A percentile compares a stretch with the other conserved stretches of the same genome.
These are phyloP conservation scores for Ceyx melanurus DNA, from an alignment of 2,113 vertebrate species.

Conservation along the genomic window DNA sequence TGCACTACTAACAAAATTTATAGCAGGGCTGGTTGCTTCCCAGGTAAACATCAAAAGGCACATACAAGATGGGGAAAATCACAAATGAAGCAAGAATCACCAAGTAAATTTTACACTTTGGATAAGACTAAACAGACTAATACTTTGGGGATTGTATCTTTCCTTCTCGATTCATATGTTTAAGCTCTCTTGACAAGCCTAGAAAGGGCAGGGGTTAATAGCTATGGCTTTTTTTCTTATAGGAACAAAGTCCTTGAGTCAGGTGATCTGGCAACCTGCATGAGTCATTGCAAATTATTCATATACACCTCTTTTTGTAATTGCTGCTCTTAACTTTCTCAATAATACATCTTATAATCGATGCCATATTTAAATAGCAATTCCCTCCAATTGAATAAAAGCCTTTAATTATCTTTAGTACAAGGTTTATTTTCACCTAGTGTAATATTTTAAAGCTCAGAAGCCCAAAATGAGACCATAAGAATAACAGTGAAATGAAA, in stretches of 20 bases:
- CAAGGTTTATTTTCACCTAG: neutral
- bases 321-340: neutral
- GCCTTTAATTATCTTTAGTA: neutral
- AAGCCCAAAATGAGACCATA: neutral
- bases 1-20: neutral
- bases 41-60: neutral
- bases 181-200: neutral
- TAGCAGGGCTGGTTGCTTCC: neutral
- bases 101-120: neutral
- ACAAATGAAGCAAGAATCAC: neutral
- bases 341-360: neutral
- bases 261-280: neutral
- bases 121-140: neutral
- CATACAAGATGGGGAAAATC: neutral
- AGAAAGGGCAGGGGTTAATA: neutral
- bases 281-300: neutral
- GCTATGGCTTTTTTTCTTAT: neutral
- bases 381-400: neutral
- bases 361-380: neutral
- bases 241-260: neutral
- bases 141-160: fast-evolving
- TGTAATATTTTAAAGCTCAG: neutral
- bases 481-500: neutral
- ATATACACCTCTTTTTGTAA: neutral
- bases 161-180: neutral